These are phyloP conservation scores for Gymnothorax javanicus DNA, from an alignment of 2,797 vertebrate species.

Conservation along the genomic window DNA sequence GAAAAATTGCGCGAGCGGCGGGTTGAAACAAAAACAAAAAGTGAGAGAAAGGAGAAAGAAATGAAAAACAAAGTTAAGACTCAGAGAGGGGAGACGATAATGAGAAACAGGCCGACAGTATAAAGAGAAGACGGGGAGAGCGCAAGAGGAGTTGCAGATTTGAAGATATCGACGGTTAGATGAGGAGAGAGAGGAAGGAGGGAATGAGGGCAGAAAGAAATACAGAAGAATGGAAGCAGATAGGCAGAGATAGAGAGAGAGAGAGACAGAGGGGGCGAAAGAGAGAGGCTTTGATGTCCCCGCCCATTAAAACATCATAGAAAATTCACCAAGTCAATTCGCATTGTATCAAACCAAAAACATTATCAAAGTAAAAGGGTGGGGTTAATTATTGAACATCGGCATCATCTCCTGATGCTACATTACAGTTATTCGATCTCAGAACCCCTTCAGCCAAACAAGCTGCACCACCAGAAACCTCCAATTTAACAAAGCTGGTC, in stretches of 20 bases:
- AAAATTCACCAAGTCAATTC: too few relatives aligned
- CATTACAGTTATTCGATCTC: too few relatives aligned
- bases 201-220: neutral
- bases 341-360: too few relatives aligned
- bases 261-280: neutral
- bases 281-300: neutral
- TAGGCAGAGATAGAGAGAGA: conserved; percentile 3
- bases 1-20: too few relatives aligned
- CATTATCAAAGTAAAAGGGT: too few relatives aligned
- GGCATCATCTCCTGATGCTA: too few relatives aligned
- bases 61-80: conserved; percentile 10
- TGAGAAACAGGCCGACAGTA: neutral
- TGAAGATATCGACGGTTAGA: conserved; percentile 18
- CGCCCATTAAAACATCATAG: neutral
- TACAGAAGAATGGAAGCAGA: neutral
- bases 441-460: too few relatives aligned
- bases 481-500: too few relatives aligned
- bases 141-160: conserved; percentile 16
- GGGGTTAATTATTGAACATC: too few relatives aligned
- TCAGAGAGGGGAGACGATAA: neutral
- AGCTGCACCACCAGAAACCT: too few relatives aligned
- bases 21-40: neutral
- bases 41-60: neutral
- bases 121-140: neutral
- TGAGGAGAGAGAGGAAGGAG: neutral